A percentile compares a stretch with the other conserved stretches of the same genome.
phyloP scores from a whole-genome alignment of 1,140 invertebrate genomes.

The Neodiprion pinetum region DNA sequence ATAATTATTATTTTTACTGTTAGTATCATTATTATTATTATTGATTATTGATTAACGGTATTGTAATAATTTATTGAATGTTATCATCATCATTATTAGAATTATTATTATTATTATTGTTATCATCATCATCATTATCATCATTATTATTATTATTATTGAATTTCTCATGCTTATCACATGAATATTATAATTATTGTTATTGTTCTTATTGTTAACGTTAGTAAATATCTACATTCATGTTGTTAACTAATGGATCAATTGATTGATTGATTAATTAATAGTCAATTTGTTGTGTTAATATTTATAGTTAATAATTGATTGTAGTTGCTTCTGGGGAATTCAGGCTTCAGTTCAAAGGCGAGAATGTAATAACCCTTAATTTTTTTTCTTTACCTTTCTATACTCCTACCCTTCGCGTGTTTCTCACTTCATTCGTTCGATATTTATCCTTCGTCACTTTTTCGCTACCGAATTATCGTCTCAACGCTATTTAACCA shows the following conservation, averaged over 20 bases:
- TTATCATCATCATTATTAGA: background rate
- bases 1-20: background rate
- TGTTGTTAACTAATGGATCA: background rate
- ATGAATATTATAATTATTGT: background rate
- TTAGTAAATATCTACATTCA: background rate
- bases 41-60: too few species aligned
- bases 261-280: background rate
- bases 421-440: too few species aligned
- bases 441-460: too few species aligned
- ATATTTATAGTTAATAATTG: constrained; percentile 55
- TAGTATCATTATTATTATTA: constrained; percentile 14
- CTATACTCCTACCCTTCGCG: constrained; percentile 2
- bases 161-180: background rate
- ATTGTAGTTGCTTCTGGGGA: constrained; percentile 39
- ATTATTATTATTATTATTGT: background rate
- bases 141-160: background rate
- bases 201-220: background rate
- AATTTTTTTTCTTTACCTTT: constrained; percentile 20
- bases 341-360: constrained; percentile 7
- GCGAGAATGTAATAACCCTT: constrained; percentile 29
- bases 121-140: background rate
- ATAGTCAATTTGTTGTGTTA: background rate
- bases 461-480: too few species aligned
- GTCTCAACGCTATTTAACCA: too few species aligned
- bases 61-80: too few species aligned